A percentile compares a stretch with the other conserved stretches of the same genome.
Evolutionary conservation across 2,797 vertebrate genomes (phyloP).

Genomic region (Lithobates pipiens): DNA sequence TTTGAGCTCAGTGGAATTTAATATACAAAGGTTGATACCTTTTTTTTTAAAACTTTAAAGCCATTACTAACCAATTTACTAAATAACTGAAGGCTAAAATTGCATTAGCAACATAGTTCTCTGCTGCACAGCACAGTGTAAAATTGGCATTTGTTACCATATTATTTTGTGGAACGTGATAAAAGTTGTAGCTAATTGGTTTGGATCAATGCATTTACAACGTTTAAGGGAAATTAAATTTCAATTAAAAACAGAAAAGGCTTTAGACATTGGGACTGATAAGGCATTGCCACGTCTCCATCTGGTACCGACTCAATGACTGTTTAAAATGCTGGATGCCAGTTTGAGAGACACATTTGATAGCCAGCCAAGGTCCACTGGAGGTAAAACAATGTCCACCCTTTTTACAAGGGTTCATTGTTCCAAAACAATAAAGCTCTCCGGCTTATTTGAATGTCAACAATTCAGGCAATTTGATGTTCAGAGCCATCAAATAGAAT

Average conservation of each 20-base stretch:
- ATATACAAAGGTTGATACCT: conserved; percentile 7
- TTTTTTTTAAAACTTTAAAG: conserved; percentile 32
- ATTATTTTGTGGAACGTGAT: conserved; percentile 73
- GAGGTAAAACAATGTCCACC: conserved; percentile 83
- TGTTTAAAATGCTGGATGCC: conserved; percentile 77
- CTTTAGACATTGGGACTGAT: conserved; percentile 74
- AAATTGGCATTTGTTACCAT: conserved; percentile 76
- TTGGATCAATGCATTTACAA: conserved; percentile 73
- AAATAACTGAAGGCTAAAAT: conserved; percentile 48
- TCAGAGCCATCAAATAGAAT: conserved; percentile 86
- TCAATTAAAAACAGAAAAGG: conserved; percentile 67
- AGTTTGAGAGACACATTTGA: conserved; percentile 77
- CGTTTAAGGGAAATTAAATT: conserved; percentile 73
- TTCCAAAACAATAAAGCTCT: conserved; percentile 80
- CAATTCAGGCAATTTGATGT: conserved; percentile 86
- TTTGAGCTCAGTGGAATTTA: neutral
- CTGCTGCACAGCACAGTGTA: conserved; percentile 70
- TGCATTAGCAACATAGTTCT: conserved; percentile 70
- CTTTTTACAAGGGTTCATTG: conserved; percentile 81
- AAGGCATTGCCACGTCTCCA: conserved; percentile 77
- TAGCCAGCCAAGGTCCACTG: conserved; percentile 80
- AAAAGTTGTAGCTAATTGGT: conserved; percentile 77
- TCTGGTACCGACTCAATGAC: conserved; percentile 78
- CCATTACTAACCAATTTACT: conserved; percentile 48
- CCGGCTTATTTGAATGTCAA: conserved; percentile 86